Conservation (phyloP, 2,797 vertebrate species). For the Pseudomugil tenellus region DNA sequence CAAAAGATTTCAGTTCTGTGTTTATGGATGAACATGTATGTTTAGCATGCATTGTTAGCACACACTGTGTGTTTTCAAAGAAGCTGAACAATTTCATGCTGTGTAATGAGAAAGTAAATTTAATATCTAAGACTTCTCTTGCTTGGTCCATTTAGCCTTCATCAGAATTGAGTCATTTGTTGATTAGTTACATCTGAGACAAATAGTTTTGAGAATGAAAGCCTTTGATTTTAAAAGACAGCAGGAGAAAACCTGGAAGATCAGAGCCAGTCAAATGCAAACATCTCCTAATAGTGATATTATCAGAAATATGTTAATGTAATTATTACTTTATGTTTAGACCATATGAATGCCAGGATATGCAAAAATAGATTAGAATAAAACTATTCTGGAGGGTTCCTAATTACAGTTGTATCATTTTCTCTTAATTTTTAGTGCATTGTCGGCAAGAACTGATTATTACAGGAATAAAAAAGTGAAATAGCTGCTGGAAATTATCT, state of each 20-base stretch:
- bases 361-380: background rate
- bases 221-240: background rate
- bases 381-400: background rate
- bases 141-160: slow-evolving; percentile 3
- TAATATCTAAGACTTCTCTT: background rate
- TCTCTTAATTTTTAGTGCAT: no score
- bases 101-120: slow-evolving; percentile 7
- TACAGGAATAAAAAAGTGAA: background rate
- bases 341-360: background rate
- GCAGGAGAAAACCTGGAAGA: background rate
- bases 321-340: background rate
- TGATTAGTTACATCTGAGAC: background rate
- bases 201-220: background rate
- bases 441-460: background rate
- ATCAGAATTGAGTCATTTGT: background rate
- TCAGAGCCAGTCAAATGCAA: background rate
- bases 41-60: no score
- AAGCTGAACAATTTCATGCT: background rate
- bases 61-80: background rate
- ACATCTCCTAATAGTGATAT: background rate
- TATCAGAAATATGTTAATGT: background rate
- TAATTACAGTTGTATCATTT: no score
- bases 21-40: background rate
- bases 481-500: background rate
- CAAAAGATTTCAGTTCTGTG: background rate